Conservation (phyloP, 2,888 invertebrate species). For the Portevinia maculata region DNA sequence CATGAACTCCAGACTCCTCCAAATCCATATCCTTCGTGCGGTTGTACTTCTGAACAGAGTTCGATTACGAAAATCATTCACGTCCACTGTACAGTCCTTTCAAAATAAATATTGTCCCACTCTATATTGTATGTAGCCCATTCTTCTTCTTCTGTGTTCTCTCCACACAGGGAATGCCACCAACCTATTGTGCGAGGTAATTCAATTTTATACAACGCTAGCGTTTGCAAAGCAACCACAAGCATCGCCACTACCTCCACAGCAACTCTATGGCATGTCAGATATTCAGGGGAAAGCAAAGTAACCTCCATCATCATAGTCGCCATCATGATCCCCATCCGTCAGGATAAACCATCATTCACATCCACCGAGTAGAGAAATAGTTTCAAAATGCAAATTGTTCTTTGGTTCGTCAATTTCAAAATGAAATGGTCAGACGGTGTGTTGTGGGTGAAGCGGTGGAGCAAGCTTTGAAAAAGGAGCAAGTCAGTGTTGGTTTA, state of each 20-base stretch:
- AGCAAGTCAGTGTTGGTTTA: constrained; percentile 15
- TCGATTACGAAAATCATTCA: constrained; percentile 62
- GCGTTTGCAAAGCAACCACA: constrained; percentile 51
- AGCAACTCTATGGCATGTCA: constrained; percentile 32
- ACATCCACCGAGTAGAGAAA: constrained; percentile 26
- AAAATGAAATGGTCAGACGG: not conserved
- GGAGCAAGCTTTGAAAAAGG: constrained; percentile 7
- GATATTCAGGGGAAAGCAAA: constrained; percentile 50
- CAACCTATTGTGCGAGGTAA: constrained; percentile 64
- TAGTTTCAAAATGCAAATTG: constrained; percentile 62
- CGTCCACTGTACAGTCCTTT: constrained; percentile 49
- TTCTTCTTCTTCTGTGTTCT: constrained; percentile 13
- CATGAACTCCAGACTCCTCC: constrained; percentile 8
- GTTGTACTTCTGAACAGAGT: constrained; percentile 32
- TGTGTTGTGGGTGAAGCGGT: not conserved
- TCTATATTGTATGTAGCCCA: constrained; percentile 3
- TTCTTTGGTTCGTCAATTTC: constrained; percentile 12
- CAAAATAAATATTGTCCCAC: constrained; percentile 61
- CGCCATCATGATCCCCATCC: constrained; percentile 55
- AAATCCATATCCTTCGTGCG: constrained; percentile 13
- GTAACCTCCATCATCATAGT: constrained; percentile 46
- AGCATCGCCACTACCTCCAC: constrained; percentile 11
- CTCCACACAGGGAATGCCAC: constrained; percentile 24
- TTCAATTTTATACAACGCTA: constrained; percentile 64
- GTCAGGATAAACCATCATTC: constrained; percentile 63